Conservation (phyloP, 2,797 vertebrate species). For the Pagetopsis macropterus region DNA sequence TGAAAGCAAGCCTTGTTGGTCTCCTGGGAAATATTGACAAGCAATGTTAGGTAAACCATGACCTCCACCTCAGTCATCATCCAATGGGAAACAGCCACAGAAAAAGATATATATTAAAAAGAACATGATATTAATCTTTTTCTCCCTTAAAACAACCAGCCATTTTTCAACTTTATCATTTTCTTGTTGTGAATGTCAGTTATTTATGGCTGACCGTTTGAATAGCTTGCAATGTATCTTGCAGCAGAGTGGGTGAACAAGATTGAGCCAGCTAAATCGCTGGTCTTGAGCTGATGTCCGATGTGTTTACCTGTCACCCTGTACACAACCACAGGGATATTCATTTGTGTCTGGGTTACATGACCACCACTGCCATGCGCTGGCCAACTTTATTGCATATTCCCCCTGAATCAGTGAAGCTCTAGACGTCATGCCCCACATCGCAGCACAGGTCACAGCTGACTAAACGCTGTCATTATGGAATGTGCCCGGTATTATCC, state of each 20-base stretch:
- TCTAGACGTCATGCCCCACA: conserved; percentile 56
- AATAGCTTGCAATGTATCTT: not conserved
- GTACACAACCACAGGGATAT: not conserved
- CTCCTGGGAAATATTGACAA: conserved; percentile 67
- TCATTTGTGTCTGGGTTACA: not conserved
- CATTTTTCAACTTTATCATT: conserved; percentile 6
- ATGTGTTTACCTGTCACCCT: conserved; percentile 15
- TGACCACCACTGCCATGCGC: conserved; percentile 1
- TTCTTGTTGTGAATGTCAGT: not conserved
- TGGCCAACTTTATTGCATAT: conserved; percentile 27
- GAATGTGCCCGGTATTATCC: conserved; percentile 72
- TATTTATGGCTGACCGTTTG: not conserved
- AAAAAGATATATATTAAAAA: conserved; percentile 7
- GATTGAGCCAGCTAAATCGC: not conserved
- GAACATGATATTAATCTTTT: not conserved
- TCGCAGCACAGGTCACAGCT: conserved; percentile 64
- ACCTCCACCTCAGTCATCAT: conserved; percentile 48
- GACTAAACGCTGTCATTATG: conserved; percentile 76
- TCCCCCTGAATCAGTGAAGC: conserved; percentile 47
- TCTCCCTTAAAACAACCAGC: not conserved
- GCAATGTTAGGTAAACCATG: conserved; percentile 67
- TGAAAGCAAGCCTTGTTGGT: conserved; percentile 70
- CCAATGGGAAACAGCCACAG: conserved; percentile 32
- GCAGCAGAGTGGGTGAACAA: not conserved
- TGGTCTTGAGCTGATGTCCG: conserved; percentile 19